Conservation (phyloP, 1,140 invertebrate genomes). For the Danaus plexippus region DNA sequence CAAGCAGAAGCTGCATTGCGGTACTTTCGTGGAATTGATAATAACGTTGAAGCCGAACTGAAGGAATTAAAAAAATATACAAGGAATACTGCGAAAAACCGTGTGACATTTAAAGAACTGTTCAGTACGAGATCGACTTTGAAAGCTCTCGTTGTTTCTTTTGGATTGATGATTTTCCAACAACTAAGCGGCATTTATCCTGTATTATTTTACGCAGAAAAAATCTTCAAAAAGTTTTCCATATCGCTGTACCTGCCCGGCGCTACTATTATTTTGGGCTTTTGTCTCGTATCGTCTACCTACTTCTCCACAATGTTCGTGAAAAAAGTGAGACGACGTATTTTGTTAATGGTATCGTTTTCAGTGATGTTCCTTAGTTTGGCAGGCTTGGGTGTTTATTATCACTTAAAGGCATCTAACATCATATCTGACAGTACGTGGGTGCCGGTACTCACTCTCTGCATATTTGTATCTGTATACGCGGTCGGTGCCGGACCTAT, state of each 20-base stretch:
- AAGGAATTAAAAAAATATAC: constrained; percentile 73
- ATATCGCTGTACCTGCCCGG: constrained; percentile 61
- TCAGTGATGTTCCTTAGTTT: constrained; percentile 75
- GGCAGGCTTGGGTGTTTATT: constrained; percentile 75
- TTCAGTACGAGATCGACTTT: constrained; percentile 64
- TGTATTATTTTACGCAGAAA: constrained; percentile 82
- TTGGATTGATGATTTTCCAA: constrained; percentile 84
- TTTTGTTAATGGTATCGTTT: constrained; percentile 78
- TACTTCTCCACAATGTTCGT: constrained; percentile 80
- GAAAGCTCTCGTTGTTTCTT: constrained; percentile 70
- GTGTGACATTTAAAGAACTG: constrained; percentile 61
- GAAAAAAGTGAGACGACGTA: constrained; percentile 79
- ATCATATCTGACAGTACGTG: constrained; percentile 37
- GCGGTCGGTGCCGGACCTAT: constrained; percentile 74
- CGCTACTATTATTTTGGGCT: constrained; percentile 78
- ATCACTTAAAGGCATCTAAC: constrained; percentile 69
- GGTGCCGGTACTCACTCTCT: constrained; percentile 59
- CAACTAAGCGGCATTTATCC: constrained; percentile 86
- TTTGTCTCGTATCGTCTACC: constrained; percentile 80
- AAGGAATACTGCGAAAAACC: constrained; percentile 51
- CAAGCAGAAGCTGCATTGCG: constrained; percentile 77
- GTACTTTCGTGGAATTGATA: constrained; percentile 79
- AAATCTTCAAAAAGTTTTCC: constrained; percentile 77
- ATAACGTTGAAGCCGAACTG: constrained; percentile 75
- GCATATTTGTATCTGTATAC: constrained; percentile 59